phyloP scores from a whole-genome alignment of 2,888 invertebrate species.

The Bruchidius siliquastri region DNA sequence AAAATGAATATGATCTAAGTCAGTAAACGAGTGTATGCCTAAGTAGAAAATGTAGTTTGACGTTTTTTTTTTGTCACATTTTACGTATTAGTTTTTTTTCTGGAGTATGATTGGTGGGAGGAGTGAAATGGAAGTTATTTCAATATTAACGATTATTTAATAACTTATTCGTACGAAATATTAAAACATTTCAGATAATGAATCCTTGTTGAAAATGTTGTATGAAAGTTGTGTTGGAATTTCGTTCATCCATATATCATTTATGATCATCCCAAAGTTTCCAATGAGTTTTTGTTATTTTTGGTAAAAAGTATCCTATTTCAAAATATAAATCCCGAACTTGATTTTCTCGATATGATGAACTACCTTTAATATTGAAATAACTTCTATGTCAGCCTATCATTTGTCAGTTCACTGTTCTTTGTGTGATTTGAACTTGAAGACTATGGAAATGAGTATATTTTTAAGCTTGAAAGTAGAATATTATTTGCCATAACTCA shows the following conservation, averaged over 20 bases:
- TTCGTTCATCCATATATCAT: too few relatives aligned
- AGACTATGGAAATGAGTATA: neutral
- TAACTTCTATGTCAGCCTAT: neutral
- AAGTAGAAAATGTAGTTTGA: neutral
- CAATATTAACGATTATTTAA: neutral
- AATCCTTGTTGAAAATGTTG: too few relatives aligned
- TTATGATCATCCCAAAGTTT: too few relatives aligned
- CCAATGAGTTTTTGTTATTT: too few relatives aligned
- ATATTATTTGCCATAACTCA: neutral
- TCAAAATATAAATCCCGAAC: too few relatives aligned
- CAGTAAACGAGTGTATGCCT: slow-evolving; percentile 19
- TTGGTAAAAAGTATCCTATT: too few relatives aligned
- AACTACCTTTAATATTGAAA: neutral
- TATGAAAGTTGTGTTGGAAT: too few relatives aligned
- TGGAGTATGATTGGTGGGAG: neutral
- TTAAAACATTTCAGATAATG: too few relatives aligned
- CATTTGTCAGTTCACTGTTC: neutral
- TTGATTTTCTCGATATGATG: too few relatives aligned
- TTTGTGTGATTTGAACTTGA: neutral
- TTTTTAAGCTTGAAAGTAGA: neutral
- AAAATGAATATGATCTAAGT: slow-evolving; percentile 28
- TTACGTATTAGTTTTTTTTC: neutral
- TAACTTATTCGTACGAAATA: neutral
- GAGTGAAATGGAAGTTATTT: neutral
- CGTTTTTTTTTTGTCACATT: neutral